A percentile compares a stretch with the other conserved stretches of the same genome.
phyloP scores from a whole-genome alignment of 2,797 vertebrate species.

The Halcyon badia region DNA sequence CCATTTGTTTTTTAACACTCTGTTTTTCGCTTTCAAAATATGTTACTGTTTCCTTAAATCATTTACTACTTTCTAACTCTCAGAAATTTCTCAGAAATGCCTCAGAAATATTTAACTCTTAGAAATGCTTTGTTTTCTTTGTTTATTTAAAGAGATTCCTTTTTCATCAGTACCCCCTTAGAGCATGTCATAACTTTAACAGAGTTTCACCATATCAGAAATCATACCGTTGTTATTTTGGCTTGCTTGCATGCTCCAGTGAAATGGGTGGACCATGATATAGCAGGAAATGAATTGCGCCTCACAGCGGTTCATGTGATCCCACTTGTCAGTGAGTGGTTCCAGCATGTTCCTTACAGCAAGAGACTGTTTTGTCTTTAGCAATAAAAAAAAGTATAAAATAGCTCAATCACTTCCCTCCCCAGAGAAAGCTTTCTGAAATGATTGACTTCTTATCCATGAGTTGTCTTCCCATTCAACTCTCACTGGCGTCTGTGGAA shows the following conservation, averaged over 20 bases:
- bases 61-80: background rate
- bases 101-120: background rate
- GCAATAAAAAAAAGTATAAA: background rate
- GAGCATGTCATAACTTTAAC: background rate
- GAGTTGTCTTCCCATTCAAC: background rate
- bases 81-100: conserved; percentile 10
- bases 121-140: conserved; percentile 9
- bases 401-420: background rate
- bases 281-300: background rate
- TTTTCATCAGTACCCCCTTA: background rate
- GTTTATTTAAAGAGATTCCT: background rate
- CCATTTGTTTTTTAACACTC: conserved; percentile 1
- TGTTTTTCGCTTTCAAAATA: conserved; percentile 40
- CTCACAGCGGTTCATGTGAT: background rate
- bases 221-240: background rate
- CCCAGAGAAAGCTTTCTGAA: background rate
- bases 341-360: background rate
- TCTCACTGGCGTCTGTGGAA: background rate
- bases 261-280: background rate
- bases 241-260: background rate
- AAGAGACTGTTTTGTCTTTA: background rate
- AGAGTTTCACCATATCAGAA: background rate
- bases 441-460: background rate
- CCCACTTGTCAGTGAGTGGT: background rate
- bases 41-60: background rate